Evolutionary conservation across 2,113 vertebrate species (phyloP), one percentile per base, ranked within the genome.

Genomic region (Prochilodus magdalenae): DNA sequence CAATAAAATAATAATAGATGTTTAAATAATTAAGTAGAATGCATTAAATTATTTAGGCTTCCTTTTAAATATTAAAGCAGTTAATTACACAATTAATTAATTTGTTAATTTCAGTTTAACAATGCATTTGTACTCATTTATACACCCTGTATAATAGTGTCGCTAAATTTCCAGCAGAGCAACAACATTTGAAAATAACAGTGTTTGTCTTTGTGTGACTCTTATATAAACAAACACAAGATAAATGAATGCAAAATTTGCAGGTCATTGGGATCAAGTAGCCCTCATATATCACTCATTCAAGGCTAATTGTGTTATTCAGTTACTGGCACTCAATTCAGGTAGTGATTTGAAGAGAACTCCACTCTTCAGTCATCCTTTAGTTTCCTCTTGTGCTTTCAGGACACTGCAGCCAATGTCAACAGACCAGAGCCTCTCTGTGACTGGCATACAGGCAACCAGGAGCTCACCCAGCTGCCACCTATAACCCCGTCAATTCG

Each of bases 401-500:
- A 76, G 75, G 75, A 60, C 70, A 55, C 53, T 26, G n/a, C 6
- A 12, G 75, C 33, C 70, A 82, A 40, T 78, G 36, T 74, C 70
- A 74, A 63, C 69, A 36, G 26, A 66, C 59, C 33, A 70, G 16
- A 67, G 30, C 36, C 59, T 76, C 27, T 67, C 24, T 59, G 59
- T 67, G 44, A n/a, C n/a, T 72, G 73, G 49, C 77, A 76, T 53
- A 55, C 30, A 66, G 24, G 27, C 76, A 75, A 82, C 53, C 67
- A 36, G 66, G 75, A 71, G 29, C 36, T 79, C 36, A 49, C 44
- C 36, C 67, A 81, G 26, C 29, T 74, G 44, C 71, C 29, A 74
- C 66, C 30, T 73, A 60, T 62, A 40, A n/a, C 33, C 66, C 66
- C 20, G 22, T n/a, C 44, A 20, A 29, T 49, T 24, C 27, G 51